Conservation (phyloP, 2,113 vertebrate species). For the Urocynchramus pylzowi region DNA sequence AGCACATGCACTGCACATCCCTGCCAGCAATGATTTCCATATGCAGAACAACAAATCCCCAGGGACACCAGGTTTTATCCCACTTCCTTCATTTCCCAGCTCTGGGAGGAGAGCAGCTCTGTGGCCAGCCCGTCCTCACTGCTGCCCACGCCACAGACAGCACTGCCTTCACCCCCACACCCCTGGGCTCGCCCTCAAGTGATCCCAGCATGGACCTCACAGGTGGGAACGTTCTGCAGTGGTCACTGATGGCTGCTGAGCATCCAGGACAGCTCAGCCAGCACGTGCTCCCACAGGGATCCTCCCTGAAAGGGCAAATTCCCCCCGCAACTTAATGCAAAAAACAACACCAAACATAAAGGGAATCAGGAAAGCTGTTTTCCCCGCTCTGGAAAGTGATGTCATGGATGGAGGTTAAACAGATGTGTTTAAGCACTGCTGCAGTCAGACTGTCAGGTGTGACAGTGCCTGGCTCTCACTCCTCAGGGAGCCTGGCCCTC, state of each 20-base stretch:
- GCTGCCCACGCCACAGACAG: accelerated
- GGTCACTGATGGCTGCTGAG: neutral
- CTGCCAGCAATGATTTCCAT: neutral
- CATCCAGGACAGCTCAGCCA: neutral
- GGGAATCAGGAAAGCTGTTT: neutral
- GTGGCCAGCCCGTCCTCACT: accelerated
- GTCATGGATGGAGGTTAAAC: neutral
- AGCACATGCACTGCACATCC: neutral
- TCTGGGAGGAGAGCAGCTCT: neutral
- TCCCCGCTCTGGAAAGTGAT: neutral
- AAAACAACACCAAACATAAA: neutral
- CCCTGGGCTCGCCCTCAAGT: neutral
- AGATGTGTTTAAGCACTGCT: neutral
- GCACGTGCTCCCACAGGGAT: neutral
- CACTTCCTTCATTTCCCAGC: neutral
- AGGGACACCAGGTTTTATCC: neutral
- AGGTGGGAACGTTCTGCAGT: neutral
- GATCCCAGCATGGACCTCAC: neutral
- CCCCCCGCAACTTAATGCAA: neutral
- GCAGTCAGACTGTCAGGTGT: neutral
- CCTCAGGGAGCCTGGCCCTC: neutral
- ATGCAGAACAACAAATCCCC: neutral
- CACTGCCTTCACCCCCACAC: neutral
- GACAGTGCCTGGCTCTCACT: neutral
- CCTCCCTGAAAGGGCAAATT: neutral